These are phyloP conservation scores for Chorisops tibialis DNA, from an alignment of 2,888 invertebrate genomes.

Conservation along the genomic window DNA sequence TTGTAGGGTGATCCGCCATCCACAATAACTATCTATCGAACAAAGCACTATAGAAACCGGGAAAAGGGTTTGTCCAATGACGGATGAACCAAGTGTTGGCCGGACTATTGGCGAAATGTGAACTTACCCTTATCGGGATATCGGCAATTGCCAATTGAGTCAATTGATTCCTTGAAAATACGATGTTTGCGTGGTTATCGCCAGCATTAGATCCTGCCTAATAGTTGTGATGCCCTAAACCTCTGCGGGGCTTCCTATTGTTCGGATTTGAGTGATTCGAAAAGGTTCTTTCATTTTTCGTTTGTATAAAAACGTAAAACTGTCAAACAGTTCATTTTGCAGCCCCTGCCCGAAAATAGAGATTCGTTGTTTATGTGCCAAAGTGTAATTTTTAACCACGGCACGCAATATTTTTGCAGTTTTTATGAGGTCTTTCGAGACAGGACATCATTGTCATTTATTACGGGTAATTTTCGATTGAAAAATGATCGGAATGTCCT, in stretches of 20 bases:
- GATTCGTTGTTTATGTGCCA: slow-evolving; percentile 1
- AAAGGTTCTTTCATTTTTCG: slow-evolving; percentile 3
- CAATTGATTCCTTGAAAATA: slow-evolving; percentile 17
- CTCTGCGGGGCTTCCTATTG: slow-evolving; percentile 11
- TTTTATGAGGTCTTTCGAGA: neutral
- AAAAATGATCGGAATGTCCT: slow-evolving; percentile 8
- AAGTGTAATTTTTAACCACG: slow-evolving; percentile 17
- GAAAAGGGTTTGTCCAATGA: slow-evolving; percentile 12
- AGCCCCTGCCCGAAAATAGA: neutral
- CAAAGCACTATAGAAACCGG: slow-evolving; percentile 3
- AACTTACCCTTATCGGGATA: slow-evolving; percentile 5
- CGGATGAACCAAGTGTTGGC: neutral
- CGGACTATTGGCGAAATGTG: neutral
- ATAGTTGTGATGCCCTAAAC: slow-evolving; percentile 3
- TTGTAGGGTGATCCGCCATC: neutral
- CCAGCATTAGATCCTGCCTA: slow-evolving; percentile 13
- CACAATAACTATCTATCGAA: slow-evolving; percentile 1
- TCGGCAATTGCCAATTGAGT: slow-evolving; percentile 17
- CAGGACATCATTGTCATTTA: slow-evolving; percentile 1
- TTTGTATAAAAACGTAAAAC: slow-evolving; percentile 2
- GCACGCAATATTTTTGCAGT: neutral
- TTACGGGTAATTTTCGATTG: slow-evolving; percentile 21
- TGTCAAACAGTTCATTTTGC: slow-evolving; percentile 11
- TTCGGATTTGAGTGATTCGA: slow-evolving; percentile 5
- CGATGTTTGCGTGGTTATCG: slow-evolving; percentile 7